Evolutionary conservation across 2,797 vertebrate genomes (phyloP).

Genomic region (Gallinago stenura): DNA sequence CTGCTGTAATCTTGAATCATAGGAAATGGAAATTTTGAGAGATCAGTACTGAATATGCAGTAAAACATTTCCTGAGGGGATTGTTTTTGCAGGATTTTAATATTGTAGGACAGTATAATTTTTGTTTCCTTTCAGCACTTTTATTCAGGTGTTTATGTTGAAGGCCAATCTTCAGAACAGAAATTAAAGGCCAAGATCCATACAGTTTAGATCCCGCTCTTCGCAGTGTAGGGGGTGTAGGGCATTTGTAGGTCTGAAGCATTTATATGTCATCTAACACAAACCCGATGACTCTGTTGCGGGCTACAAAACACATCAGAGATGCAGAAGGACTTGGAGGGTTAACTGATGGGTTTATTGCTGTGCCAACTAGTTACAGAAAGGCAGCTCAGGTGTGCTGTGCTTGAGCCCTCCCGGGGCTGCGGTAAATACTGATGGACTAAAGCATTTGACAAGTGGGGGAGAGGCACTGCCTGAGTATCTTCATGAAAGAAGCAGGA

Average conservation of each 20-base stretch:
- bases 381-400: background rate
- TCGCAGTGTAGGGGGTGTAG: rapidly evolving
- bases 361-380: background rate
- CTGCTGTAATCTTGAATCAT: background rate
- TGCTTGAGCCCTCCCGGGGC: background rate
- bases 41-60: background rate
- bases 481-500: background rate
- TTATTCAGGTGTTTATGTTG: background rate
- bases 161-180: background rate
- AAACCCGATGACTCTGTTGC: background rate
- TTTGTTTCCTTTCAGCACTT: background rate
- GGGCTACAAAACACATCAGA: background rate
- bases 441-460: background rate
- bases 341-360: background rate
- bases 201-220: background rate
- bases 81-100: background rate
- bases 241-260: background rate
- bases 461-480: rapidly evolving
- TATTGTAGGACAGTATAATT: background rate
- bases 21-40: background rate
- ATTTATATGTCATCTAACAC: background rate
- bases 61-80: background rate
- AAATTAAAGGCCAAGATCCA: background rate
- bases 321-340: background rate
- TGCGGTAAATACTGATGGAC: background rate